Evolutionary conservation across 1,140 invertebrate genomes (phyloP), one percentile per base, ranked within the genome.

Genomic region (Paraescarpia echinospica): DNA sequence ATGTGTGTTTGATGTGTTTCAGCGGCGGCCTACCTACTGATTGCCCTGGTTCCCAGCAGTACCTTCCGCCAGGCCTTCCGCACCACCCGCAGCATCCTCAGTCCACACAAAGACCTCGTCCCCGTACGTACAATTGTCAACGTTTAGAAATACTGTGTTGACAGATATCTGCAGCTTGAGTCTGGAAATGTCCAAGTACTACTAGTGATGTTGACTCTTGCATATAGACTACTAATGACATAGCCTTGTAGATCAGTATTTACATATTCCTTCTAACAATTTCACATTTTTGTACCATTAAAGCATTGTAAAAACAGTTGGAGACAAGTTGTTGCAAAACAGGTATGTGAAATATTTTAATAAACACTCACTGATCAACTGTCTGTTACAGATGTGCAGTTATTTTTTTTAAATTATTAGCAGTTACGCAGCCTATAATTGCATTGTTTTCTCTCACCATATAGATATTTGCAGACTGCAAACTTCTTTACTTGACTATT

Each of bases 11-110:
- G n/a, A n/a, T 88, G 22, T 51, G 12, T 33, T 77, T 94, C 96
- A 96, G 98, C 98, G 91, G 98, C 98, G 48, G 98, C 98, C 33
- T 97, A 98, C 95, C 96, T 99, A 41, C 96, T 99, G 34, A 98
- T 99, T 8, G 98, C 98, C 1, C 95, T 99, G 88, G 98, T 99
- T 41, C 98, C 98, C 0, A 98, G 98, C 93, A 97, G 97, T 92
- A 97, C 98, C 93, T 99, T 99, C 96, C 96, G 98, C 91, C 98
- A 98, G 94, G 97, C 98, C 22, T 99, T 98, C 95, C 96, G 97
- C 90, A 97, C 96, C 89, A 97, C 97, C 6, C 96, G 97, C 92
- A 96, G 94, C 93, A 94, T 96, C 33, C 93, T 96, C 5, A 96
- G 95, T 94, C 96, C 96, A 92, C 95, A 96, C 92, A 96, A 96